Percentiles rank a stretch among this genome's conserved stretches.
These are phyloP conservation scores for Pachydiplax longipennis DNA, from an alignment of 2,888 invertebrate genomes.

Conservation along the genomic window DNA sequence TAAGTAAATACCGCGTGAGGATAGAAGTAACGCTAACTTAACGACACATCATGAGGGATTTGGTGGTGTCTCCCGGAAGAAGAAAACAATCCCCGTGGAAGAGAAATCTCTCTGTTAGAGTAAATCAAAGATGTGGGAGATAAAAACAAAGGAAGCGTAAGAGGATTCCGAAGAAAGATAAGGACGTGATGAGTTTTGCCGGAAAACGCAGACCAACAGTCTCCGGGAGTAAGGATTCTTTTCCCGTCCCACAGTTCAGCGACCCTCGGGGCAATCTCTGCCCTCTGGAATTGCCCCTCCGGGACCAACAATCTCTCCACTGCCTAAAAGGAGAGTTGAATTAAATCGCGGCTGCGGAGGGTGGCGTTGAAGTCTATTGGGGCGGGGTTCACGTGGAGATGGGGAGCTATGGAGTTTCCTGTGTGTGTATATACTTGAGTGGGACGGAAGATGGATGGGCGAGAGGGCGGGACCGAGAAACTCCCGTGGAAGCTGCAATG, in stretches of 20 bases:
- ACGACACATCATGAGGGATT: too few relatives aligned
- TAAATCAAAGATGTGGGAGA: not conserved
- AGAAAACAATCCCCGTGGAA: not conserved
- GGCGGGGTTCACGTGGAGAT: not conserved
- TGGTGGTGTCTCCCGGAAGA: not conserved
- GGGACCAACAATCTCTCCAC: conserved; percentile 29
- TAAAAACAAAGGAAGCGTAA: not conserved
- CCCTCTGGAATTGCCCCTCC: not conserved
- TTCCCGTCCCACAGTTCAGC: not conserved
- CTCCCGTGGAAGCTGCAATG: not conserved
- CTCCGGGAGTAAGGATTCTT: not conserved
- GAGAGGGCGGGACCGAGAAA: not conserved
- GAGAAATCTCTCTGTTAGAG: not conserved
- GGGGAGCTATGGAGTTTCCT: not conserved
- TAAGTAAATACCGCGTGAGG: too few relatives aligned
- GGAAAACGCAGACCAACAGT: not conserved
- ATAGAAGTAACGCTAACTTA: too few relatives aligned
- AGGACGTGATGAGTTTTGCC: not conserved
- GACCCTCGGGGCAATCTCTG: not conserved
- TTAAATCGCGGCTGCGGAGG: conserved; percentile 13
- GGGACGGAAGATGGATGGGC: not conserved
- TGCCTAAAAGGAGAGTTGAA: conserved; percentile 15
- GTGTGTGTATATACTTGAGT: not conserved
- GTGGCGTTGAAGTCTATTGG: not conserved
- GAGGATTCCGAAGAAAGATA: not conserved